These are phyloP conservation scores for Troglohyphantes excavatus DNA, from an alignment of 2,888 invertebrate genomes.

Conservation along the genomic window DNA sequence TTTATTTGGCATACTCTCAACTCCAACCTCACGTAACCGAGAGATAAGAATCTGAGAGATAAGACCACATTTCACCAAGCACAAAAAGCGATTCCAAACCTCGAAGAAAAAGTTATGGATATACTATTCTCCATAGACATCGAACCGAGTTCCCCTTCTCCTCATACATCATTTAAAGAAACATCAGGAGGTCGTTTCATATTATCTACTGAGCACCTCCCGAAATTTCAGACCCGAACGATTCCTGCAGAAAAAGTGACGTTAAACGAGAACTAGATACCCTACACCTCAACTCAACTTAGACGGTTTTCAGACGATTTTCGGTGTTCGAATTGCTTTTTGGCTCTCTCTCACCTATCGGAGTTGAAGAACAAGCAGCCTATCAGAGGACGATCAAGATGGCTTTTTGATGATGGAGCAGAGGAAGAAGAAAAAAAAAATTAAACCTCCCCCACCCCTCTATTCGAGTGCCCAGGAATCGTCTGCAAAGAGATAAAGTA, in stretches of 20 bases:
- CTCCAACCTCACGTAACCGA: background rate
- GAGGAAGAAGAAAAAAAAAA: slow-evolving; percentile 27
- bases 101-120: background rate
- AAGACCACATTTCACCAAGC: background rate
- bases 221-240: background rate
- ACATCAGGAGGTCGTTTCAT: slow-evolving; percentile 20
- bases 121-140: background rate
- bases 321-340: slow-evolving; percentile 30
- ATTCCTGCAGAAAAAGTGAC: background rate
- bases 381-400: slow-evolving; percentile 62
- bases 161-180: slow-evolving; percentile 33
- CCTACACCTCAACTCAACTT: slow-evolving; percentile 20
- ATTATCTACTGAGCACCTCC: slow-evolving; percentile 8
- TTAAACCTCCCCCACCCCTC: background rate
- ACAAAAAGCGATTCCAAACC: background rate
- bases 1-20: background rate
- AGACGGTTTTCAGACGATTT: slow-evolving; percentile 43
- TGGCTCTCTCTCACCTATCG: background rate
- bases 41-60: background rate
- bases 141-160: background rate
- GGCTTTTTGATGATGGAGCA: slow-evolving; percentile 69
- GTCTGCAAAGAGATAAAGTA: slow-evolving; percentile 68
- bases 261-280: slow-evolving; percentile 31
- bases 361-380: slow-evolving; percentile 56
- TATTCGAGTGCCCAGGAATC: slow-evolving; percentile 35